Percentiles rank a stretch among this genome's conserved stretches.
phyloP scores from a whole-genome alignment of 2,797 vertebrate genomes.

The Fistularia tabacaria region DNA sequence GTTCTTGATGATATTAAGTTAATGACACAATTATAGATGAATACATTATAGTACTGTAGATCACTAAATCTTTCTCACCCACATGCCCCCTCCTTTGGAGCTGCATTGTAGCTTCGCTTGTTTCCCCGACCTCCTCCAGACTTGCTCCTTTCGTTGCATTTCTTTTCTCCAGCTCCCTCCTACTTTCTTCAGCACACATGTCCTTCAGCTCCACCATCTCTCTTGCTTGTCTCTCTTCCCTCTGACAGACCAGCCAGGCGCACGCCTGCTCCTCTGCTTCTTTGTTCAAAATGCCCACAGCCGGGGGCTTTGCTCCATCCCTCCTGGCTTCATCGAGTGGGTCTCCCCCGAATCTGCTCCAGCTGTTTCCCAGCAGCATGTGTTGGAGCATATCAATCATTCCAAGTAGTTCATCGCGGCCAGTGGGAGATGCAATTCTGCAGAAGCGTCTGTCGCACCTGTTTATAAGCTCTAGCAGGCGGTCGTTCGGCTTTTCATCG shows the following conservation, averaged over 20 bases:
- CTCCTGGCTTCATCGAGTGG: slow-evolving; percentile 24
- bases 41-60: too few species aligned
- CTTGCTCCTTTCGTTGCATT: slow-evolving; percentile 27
- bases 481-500: slow-evolving; percentile 25
- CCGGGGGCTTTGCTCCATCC: slow-evolving; percentile 16
- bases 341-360: slow-evolving; percentile 30
- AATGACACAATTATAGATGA: too few species aligned
- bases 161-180: slow-evolving; percentile 28
- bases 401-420: slow-evolving; percentile 1
- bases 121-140: slow-evolving; percentile 40
- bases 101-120: slow-evolving; percentile 34
- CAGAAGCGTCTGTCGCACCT: slow-evolving; percentile 44
- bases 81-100: slow-evolving; percentile 13
- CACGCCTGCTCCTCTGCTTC: slow-evolving; percentile 33
- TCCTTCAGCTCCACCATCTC: slow-evolving; percentile 39
- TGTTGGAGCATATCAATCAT: slow-evolving; percentile 37
- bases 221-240: slow-evolving; percentile 28
- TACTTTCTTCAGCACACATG: slow-evolving; percentile 44
- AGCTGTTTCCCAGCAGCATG: slow-evolving; percentile 17
- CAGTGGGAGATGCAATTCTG: slow-evolving; percentile 9
- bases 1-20: too few species aligned
- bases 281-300: slow-evolving; percentile 35
- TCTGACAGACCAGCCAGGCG: slow-evolving; percentile 7
- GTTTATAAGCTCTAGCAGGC: slow-evolving; percentile 50
- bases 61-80: slow-evolving; percentile 15